Evolutionary conservation across 2,888 invertebrate genomes (phyloP).

Genomic region (Trissonchulus sp.): DNA sequence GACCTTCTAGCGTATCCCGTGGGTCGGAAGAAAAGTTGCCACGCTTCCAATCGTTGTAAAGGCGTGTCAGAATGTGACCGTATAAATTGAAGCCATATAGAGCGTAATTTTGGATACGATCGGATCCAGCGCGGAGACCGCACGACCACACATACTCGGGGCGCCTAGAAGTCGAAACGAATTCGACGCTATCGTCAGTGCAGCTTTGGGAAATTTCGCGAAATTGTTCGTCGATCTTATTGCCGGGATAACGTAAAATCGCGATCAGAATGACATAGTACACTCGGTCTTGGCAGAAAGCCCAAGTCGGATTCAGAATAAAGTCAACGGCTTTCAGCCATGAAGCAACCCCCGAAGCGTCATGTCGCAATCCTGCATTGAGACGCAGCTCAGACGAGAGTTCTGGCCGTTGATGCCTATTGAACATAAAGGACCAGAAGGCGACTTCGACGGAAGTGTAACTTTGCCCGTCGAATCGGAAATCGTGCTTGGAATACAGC

Average conservation of each 20-base stretch:
- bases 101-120: not conserved
- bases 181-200: not conserved
- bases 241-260: not conserved
- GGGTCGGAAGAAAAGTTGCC: not conserved
- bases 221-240: not conserved
- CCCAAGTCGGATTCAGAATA: not conserved
- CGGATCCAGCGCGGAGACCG: not conserved
- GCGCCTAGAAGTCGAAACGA: not conserved
- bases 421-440: not conserved
- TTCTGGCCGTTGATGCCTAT: not conserved
- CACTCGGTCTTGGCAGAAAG: not conserved
- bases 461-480: not conserved
- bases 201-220: not conserved
- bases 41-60: not conserved
- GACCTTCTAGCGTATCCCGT: not conserved
- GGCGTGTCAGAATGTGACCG: not conserved
- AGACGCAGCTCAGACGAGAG: not conserved
- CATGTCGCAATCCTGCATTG: not conserved
- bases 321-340: not conserved
- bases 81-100: slow-evolving; percentile 1
- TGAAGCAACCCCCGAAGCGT: not conserved
- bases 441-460: not conserved
- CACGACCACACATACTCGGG: slow-evolving; percentile 8
- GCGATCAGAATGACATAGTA: not conserved
- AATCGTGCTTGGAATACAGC: not conserved